phyloP scores from a whole-genome alignment of 2,888 invertebrate species.

The Stenodera caucasica region DNA sequence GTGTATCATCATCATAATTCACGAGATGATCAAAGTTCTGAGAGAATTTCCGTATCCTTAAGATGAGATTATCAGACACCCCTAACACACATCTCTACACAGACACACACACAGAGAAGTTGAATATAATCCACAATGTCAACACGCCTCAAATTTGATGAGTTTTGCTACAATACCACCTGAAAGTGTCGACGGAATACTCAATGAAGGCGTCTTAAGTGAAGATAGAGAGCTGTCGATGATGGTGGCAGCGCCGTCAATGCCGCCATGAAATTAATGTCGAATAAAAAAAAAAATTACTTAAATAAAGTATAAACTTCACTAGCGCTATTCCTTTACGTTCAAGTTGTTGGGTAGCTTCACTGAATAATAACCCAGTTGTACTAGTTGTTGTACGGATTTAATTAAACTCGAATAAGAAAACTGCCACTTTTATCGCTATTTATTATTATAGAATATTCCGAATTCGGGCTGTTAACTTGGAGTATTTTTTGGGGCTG shows the following conservation, averaged over 20 bases:
- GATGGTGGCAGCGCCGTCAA: conserved; percentile 6
- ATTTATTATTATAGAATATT: not conserved
- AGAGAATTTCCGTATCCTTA: conserved; percentile 53
- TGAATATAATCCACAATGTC: conserved; percentile 56
- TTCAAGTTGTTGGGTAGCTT: too few relatives aligned
- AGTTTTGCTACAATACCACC: conserved; percentile 55
- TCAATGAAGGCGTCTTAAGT: conserved; percentile 41
- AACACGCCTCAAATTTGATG: conserved; percentile 57
- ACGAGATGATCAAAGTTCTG: conserved; percentile 56
- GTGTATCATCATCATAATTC: conserved; percentile 52
- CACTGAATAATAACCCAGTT: too few relatives aligned
- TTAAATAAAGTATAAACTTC: not conserved
- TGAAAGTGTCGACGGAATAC: conserved; percentile 49
- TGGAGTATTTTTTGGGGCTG: not conserved
- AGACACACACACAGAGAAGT: conserved; percentile 42
- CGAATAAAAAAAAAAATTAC: not conserved
- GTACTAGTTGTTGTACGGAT: not conserved
- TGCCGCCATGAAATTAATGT: conserved; percentile 16
- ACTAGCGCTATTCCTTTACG: too few relatives aligned
- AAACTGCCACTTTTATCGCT: not conserved
- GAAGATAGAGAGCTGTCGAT: not conserved
- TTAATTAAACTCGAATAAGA: conserved; percentile 1
- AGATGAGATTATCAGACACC: conserved; percentile 54
- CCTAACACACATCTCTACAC: not conserved
- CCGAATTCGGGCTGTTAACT: not conserved